Conservation (phyloP, 2,113 vertebrate species). For the Syrmaticus mikado region DNA sequence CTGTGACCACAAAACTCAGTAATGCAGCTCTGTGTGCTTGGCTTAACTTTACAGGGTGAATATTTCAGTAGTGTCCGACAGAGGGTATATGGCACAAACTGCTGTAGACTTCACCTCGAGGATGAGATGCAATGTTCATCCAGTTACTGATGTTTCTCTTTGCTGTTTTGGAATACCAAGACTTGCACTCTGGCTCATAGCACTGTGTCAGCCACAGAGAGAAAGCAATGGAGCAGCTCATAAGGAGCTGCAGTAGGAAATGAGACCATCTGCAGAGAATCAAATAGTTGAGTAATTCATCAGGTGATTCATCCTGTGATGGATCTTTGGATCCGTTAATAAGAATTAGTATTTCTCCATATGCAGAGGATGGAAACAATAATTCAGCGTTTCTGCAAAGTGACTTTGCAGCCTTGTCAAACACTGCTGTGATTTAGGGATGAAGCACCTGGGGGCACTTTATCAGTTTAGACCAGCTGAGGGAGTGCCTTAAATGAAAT, state of each 20-base stretch:
- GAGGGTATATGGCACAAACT: neutral
- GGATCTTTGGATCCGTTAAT: slow-evolving; percentile 5
- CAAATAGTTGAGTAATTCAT: slow-evolving; percentile 45
- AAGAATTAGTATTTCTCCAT: slow-evolving; percentile 4
- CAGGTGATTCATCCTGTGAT: slow-evolving; percentile 34
- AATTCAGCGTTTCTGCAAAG: neutral
- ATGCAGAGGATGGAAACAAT: neutral
- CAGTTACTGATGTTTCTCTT: neutral
- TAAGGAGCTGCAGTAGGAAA: neutral
- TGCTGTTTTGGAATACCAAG: neutral
- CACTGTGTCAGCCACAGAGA: neutral
- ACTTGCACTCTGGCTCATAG: neutral
- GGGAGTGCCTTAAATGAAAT: neutral
- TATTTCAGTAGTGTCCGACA: neutral
- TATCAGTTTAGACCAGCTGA: neutral
- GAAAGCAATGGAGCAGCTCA: neutral
- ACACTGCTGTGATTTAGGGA: neutral
- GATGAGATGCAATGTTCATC: neutral
- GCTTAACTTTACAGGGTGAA: neutral
- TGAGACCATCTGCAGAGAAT: neutral
- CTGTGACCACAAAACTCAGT: neutral
- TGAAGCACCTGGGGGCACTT: neutral
- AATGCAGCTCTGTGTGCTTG: neutral
- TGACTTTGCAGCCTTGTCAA: slow-evolving; percentile 2
- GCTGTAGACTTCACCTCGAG: neutral